Evolutionary conservation across 2,113 vertebrate species (phyloP), one percentile per base, ranked within the genome.

Genomic region (Osmerus mordax): DNA sequence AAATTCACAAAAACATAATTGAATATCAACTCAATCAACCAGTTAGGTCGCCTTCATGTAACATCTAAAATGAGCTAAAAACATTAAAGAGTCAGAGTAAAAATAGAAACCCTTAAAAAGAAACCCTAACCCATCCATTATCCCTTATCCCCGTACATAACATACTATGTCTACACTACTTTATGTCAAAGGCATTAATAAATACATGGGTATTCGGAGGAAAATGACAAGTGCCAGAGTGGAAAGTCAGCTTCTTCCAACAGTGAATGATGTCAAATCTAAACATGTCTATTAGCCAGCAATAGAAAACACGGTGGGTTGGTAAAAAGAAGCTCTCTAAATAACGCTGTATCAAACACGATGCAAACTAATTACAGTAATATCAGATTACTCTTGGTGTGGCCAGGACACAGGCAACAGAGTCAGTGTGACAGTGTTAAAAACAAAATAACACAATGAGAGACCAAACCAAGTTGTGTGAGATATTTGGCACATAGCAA

Each of bases 401-500:
- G 11, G 19, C 53, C 19, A 18, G 53, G 56, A 59, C 56, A 13
- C 16, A 13, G 52, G 16, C 56, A 9, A 18, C 32, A 36, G 9
- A 47, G 9, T 1, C 41, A 47, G 41, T 11, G 41, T 2, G 62
- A 58, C 62, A 65, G 19, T 36, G 32, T 61, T 47, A 69, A 71
- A 85, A 78, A 58, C 41, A 1, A 47, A 47, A 47, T 9, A 47
- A 47, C 41, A 47, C 32, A 36, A 76, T n/a, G 69, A 76, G 76
- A 52, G 69, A 79, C 41, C 8, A 51, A 81, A 72, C 25, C 51
- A 86, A 83, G 76, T 72, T 71, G 67, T 63, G 72, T 80, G 69
- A 82, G 76, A 67, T 78, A 84, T 81, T 84, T 83, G 84, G 80
- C 80, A 83, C 76, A 71, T 75, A 68, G 73, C 65, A 75, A 78